phyloP scores from a whole-genome alignment of 1,140 invertebrate species.

The Daktulosphaira vitifoliae region DNA sequence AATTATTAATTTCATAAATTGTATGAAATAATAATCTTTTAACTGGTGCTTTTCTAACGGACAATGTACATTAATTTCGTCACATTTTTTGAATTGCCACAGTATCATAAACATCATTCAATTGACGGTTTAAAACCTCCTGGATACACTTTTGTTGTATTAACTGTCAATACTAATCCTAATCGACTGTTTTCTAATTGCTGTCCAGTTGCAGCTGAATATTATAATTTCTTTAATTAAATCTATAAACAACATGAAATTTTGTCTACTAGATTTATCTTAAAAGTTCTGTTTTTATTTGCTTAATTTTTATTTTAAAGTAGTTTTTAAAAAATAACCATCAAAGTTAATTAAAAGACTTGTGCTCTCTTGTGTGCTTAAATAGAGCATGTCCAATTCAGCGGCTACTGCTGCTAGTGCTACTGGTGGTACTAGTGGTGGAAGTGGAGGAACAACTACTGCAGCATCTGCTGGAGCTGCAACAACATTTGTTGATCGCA shows the following conservation, averaged over 20 bases:
- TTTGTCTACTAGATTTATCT: not conserved
- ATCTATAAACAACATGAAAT: slow-evolving; percentile 1
- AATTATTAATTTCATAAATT: too few relatives aligned
- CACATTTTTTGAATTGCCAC: not conserved
- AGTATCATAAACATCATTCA: slow-evolving; percentile 4
- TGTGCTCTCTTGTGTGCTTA: slow-evolving; percentile 4
- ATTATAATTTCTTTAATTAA: not conserved
- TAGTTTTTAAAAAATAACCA: not conserved
- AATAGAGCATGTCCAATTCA: slow-evolving; percentile 29
- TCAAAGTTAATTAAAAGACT: not conserved
- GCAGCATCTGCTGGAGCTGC: slow-evolving; percentile 26
- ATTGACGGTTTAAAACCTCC: not conserved
- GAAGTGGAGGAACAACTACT: not conserved
- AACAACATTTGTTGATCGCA: slow-evolving; percentile 50
- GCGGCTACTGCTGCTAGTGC: slow-evolving; percentile 18
- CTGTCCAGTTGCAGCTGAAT: not conserved
- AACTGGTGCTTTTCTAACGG: not conserved
- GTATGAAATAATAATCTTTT: not conserved
- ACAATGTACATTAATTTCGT: slow-evolving; percentile 24
- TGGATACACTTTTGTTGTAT: not conserved
- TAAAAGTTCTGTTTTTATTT: not conserved
- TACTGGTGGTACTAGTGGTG: not conserved
- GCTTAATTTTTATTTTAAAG: not conserved
- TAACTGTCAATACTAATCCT: not conserved
- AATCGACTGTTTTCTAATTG: not conserved